A percentile compares a stretch with the other conserved stretches of the same genome.
Conservation (phyloP, 2,888 invertebrate genomes). For the Drosophila neotestacea region DNA sequence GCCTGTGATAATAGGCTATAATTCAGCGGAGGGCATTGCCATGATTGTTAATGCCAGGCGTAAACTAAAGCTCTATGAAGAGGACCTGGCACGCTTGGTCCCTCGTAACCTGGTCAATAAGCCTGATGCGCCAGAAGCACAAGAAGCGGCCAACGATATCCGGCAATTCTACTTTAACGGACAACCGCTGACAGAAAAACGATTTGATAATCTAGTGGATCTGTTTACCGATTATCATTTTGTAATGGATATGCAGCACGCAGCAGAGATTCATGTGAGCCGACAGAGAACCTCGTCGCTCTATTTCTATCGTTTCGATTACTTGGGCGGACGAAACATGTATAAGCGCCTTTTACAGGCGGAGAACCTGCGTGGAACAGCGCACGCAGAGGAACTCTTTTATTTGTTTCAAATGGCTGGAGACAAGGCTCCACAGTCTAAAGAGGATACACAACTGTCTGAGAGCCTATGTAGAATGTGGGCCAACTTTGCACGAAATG, state of each 20-base stretch:
- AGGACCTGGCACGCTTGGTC: conserved; percentile 80
- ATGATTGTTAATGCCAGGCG: conserved; percentile 68
- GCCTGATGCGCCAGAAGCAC: conserved; percentile 55
- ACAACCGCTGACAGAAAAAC: conserved; percentile 82
- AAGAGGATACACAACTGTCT: conserved; percentile 81
- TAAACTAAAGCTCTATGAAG: conserved; percentile 70
- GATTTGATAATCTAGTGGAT: conserved; percentile 85
- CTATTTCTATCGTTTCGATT: conserved; percentile 87
- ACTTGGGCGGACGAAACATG: conserved; percentile 87
- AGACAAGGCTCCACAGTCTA: conserved; percentile 47
- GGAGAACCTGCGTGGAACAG: conserved; percentile 86
- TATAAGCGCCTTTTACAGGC: conserved; percentile 86
- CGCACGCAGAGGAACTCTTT: conserved; percentile 88
- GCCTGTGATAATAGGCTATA: conserved; percentile 87
- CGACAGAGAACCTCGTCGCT: conserved; percentile 84
- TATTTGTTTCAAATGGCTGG: conserved; percentile 86
- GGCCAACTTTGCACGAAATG: conserved; percentile 88
- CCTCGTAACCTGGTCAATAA: conserved; percentile 77
- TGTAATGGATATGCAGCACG: conserved; percentile 71
- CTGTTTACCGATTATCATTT: conserved; percentile 86
- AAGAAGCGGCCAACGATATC: conserved; percentile 68
- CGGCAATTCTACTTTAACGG: conserved; percentile 86
- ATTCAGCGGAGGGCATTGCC: conserved; percentile 87
- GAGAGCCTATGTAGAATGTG: conserved; percentile 87
- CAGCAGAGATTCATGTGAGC: conserved; percentile 74